Percentiles rank a stretch among this genome's conserved stretches.
Conservation (phyloP, 1,140 invertebrate species). For the Ceratitis capitata region DNA sequence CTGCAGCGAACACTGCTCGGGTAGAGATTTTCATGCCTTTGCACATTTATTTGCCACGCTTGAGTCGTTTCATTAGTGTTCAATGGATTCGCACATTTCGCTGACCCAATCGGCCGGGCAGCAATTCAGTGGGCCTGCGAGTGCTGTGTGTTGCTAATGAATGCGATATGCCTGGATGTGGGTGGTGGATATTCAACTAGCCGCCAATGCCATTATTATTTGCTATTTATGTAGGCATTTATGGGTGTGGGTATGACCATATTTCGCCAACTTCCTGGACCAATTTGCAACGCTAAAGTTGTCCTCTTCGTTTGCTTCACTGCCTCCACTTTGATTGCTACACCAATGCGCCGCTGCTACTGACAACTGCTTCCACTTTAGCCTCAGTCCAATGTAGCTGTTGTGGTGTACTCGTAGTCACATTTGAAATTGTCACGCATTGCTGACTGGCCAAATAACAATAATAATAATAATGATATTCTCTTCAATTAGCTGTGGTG, state of each 20-base stretch:
- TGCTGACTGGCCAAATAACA: slow-evolving; percentile 8
- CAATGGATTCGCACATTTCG: neutral
- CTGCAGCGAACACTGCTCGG: too few relatives aligned
- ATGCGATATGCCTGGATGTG: neutral
- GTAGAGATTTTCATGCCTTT: neutral
- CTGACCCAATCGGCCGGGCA: neutral
- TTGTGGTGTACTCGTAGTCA: neutral
- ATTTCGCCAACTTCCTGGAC: neutral
- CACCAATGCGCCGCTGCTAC: neutral
- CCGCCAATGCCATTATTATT: neutral
- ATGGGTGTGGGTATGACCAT: neutral
- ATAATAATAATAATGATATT: too few relatives aligned
- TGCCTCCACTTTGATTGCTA: neutral
- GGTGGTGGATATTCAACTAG: neutral
- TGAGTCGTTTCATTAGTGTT: slow-evolving; percentile 33
- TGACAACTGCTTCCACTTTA: too few relatives aligned
- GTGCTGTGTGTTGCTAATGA: slow-evolving; percentile 10
- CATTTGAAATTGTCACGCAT: slow-evolving; percentile 22
- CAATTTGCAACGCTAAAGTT: neutral
- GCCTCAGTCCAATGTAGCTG: neutral
- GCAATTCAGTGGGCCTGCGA: neutral
- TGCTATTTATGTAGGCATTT: slow-evolving; percentile 1
- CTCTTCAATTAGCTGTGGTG: slow-evolving; percentile 28
- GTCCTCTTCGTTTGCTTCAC: neutral
- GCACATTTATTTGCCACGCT: slow-evolving; percentile 18